phyloP scores from a whole-genome alignment of 2,888 invertebrate species.

The Calameuta filiformis region DNA sequence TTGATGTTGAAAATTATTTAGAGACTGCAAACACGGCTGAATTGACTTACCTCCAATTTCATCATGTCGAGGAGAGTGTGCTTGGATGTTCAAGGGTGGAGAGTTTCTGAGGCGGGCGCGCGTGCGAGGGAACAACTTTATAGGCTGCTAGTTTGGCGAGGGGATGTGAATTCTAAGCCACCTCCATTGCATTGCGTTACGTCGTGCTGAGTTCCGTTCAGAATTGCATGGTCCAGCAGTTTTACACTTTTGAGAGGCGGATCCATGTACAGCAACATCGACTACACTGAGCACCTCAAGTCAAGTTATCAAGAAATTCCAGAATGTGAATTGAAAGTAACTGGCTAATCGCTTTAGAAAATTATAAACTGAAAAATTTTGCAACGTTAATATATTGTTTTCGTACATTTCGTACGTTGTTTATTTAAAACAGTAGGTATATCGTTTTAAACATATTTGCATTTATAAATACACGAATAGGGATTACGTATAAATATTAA shows the following conservation, averaged over 20 bases:
- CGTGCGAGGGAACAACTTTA: conserved; percentile 61
- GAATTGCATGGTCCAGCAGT: conserved; percentile 19
- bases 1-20: no score
- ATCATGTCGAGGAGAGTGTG: conserved; percentile 36
- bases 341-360: no score
- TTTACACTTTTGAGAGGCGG: conserved; percentile 19
- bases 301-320: no score
- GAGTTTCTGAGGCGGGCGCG: conserved; percentile 63
- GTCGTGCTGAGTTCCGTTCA: conserved; percentile 8
- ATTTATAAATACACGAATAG: no score
- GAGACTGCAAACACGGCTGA: background rate
- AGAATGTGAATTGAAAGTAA: no score
- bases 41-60: conserved; percentile 37
- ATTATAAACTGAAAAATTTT: no score
- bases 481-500: no score
- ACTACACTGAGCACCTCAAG: no score
- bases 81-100: conserved; percentile 56
- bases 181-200: conserved; percentile 19
- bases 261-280: background rate
- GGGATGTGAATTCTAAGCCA: conserved; percentile 48
- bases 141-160: conserved; percentile 51
- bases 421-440: no score
- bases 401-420: no score
- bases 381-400: no score
- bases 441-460: no score